phyloP scores from a whole-genome alignment of 2,888 invertebrate species.

The Dromius quadrimaculatus region DNA sequence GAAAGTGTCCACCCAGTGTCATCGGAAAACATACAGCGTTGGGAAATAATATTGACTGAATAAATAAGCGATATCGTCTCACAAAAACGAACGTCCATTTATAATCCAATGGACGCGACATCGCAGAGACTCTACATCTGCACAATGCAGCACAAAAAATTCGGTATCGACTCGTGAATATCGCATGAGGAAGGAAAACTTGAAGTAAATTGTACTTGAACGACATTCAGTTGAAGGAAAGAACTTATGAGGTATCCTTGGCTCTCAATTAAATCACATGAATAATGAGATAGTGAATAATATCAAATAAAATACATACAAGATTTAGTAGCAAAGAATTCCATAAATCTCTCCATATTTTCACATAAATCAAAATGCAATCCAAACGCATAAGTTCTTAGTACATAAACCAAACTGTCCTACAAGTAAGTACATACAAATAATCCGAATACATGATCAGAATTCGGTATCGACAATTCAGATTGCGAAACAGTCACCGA shows the following conservation, averaged over 20 bases:
- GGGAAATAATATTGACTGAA: slow-evolving; percentile 47
- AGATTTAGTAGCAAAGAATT: background rate
- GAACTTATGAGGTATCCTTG: too few species aligned
- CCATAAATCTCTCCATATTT: slow-evolving; percentile 1
- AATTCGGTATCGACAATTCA: background rate
- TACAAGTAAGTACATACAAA: background rate
- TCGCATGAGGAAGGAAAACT: slow-evolving; percentile 1
- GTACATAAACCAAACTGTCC: background rate
- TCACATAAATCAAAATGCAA: slow-evolving; percentile 12
- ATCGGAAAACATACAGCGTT: slow-evolving; percentile 40
- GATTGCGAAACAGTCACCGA: slow-evolving; percentile 9
- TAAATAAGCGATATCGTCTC: slow-evolving; percentile 46
- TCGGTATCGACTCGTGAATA: background rate
- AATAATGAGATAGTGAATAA: too few species aligned
- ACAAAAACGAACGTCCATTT: slow-evolving; percentile 43
- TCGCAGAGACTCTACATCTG: background rate
- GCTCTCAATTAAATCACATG: too few species aligned
- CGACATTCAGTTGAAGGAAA: too few species aligned
- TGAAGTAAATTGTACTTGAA: too few species aligned
- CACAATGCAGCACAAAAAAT: slow-evolving; percentile 19
- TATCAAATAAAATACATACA: too few species aligned
- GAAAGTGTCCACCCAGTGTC: slow-evolving; percentile 44
- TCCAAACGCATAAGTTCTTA: slow-evolving; percentile 9
- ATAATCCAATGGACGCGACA: slow-evolving; percentile 47
- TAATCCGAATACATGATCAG: slow-evolving; percentile 25